These are phyloP conservation scores for Meghimatium bilineatum DNA, from an alignment of 2,888 invertebrate genomes.

Conservation along the genomic window DNA sequence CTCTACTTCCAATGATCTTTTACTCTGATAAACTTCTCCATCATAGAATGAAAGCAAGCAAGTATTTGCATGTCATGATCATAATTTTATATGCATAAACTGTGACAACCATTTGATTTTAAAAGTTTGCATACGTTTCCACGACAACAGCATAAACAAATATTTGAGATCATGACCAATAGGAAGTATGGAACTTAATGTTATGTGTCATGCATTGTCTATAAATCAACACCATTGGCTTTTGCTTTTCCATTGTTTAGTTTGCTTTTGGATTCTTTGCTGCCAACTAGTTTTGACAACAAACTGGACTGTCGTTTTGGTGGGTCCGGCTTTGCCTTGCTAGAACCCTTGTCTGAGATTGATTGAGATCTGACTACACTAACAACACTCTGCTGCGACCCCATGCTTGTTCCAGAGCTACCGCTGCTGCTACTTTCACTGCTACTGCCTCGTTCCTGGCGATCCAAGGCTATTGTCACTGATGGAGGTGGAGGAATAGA, in stretches of 20 bases:
- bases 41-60: no score
- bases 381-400: conserved; percentile 61
- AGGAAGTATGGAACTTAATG: no score
- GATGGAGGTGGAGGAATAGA: conserved; percentile 41
- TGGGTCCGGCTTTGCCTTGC: conserved; percentile 64
- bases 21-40: no score
- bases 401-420: conserved; percentile 61
- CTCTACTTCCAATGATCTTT: no score
- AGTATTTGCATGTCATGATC: no score
- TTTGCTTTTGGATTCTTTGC: conserved; percentile 12
- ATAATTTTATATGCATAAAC: no score
- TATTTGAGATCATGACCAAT: no score
- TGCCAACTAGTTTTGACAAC: conserved; percentile 51
- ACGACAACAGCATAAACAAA: background rate
- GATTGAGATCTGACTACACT: conserved; percentile 54
- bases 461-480: conserved; percentile 12
- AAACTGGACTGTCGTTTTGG: conserved; percentile 67
- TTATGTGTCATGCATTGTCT: background rate
- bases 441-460: conserved; percentile 56
- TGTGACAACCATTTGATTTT: background rate
- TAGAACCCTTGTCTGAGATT: conserved; percentile 37
- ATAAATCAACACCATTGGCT: conserved; percentile 39
- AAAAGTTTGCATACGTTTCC: background rate
- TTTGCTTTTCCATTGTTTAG: conserved; percentile 38
- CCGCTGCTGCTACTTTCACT: conserved; percentile 62